A percentile compares a stretch with the other conserved stretches of the same genome.
phyloP scores from a whole-genome alignment of 2,113 vertebrate species.

The Perca schrenkii region DNA sequence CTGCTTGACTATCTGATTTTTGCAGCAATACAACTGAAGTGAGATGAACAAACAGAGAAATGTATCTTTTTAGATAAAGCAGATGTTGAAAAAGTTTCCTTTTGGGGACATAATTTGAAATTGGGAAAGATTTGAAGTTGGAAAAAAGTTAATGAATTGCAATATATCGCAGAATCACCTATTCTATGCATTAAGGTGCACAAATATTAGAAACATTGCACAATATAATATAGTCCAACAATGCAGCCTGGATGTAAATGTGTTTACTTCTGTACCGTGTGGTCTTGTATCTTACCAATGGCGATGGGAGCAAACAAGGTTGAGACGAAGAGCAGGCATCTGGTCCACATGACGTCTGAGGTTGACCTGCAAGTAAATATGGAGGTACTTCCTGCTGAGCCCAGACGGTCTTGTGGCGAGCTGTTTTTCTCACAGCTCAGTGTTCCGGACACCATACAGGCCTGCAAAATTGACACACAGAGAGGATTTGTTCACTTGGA shows the following conservation, averaged over 20 bases:
- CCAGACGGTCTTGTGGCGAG: slow-evolving; percentile 71
- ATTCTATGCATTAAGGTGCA: not conserved
- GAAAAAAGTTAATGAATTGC: no score
- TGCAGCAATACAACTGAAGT: no score
- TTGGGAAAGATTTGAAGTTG: no score
- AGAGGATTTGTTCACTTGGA: slow-evolving; percentile 48
- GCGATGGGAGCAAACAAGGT: slow-evolving; percentile 87
- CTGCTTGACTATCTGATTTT: no score
- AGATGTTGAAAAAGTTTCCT: no score
- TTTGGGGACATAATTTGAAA: no score
- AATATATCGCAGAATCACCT: not conserved
- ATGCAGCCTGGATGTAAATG: not conserved
- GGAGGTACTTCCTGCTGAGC: slow-evolving; percentile 80
- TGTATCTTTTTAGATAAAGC: no score
- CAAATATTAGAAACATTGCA: not conserved
- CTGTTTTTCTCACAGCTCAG: slow-evolving; percentile 77
- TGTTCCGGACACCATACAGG: slow-evolving; percentile 73
- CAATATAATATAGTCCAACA: not conserved
- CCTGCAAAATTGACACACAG: slow-evolving; percentile 65
- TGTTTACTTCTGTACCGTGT: not conserved
- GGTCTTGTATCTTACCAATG: slow-evolving; percentile 86
- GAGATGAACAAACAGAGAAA: no score
- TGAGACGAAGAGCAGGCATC: slow-evolving; percentile 90
- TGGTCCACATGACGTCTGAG: slow-evolving; percentile 92
- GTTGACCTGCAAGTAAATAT: slow-evolving; percentile 81